phyloP scores from a whole-genome alignment of 30 jellyfish, hydroid and myxozoan genomes.

The Aurelia sp. region DNA sequence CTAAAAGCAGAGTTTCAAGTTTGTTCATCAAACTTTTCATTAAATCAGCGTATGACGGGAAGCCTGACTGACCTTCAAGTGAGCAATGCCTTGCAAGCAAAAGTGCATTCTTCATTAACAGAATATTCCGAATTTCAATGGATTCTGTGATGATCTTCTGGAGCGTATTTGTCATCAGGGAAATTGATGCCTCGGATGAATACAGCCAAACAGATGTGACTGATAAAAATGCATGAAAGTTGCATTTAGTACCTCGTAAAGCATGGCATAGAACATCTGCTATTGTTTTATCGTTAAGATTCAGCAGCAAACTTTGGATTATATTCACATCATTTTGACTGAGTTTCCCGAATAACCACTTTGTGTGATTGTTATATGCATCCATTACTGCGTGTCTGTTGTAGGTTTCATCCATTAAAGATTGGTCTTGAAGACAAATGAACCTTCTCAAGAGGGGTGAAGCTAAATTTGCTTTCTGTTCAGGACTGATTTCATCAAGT shows the following conservation, averaged over 20 bases:
- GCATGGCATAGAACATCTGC: neutral
- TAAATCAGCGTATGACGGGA: slow-evolving; percentile 39
- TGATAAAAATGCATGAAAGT: slow-evolving; percentile 26
- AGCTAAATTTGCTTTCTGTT: too few species aligned
- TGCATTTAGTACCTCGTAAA: neutral
- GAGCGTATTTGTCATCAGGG: neutral
- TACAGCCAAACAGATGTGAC: slow-evolving; percentile 52
- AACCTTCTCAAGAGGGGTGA: too few species aligned
- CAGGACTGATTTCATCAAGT: too few species aligned
- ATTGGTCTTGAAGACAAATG: too few species aligned
- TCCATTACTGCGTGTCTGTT: neutral
- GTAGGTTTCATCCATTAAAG: too few species aligned
- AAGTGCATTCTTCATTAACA: slow-evolving; percentile 10
- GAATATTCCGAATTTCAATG: neutral
- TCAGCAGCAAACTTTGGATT: slow-evolving; percentile 15
- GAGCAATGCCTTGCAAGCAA: slow-evolving; percentile 64
- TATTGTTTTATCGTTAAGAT: neutral
- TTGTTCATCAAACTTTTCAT: neutral
- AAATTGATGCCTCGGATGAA: slow-evolving; percentile 16
- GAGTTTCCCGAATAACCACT: slow-evolving; percentile 40
- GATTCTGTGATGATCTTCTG: neutral
- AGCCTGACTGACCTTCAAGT: slow-evolving; percentile 25
- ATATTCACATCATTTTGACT: neutral
- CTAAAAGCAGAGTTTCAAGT: neutral
- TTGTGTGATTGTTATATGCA: slow-evolving; percentile 24